Conservation (phyloP, 2,888 invertebrate genomes). For the Eupeodes luniger region DNA sequence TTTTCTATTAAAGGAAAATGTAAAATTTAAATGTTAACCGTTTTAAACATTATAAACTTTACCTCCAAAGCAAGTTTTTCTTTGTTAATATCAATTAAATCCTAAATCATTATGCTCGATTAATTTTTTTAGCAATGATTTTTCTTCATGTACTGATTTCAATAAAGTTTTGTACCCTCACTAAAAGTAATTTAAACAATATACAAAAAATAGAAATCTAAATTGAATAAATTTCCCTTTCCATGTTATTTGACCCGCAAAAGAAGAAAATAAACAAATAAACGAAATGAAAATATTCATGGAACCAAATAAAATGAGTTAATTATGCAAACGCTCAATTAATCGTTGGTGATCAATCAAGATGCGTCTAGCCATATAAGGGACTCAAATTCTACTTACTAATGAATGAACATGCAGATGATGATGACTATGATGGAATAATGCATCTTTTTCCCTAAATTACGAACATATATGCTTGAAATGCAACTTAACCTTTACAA, state of each 20-base stretch:
- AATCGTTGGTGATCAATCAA: constrained; percentile 67
- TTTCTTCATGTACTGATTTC: neutral
- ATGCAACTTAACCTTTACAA: constrained; percentile 38
- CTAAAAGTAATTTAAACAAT: neutral
- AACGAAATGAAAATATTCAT: constrained; percentile 52
- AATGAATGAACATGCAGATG: constrained; percentile 20
- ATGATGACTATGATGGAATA: neutral
- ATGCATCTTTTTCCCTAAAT: constrained; percentile 49
- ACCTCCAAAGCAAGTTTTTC: neutral
- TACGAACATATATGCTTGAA: constrained; percentile 23
- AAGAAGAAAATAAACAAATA: constrained; percentile 5
- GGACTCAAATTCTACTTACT: constrained; percentile 7
- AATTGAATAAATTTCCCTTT: constrained; percentile 20
- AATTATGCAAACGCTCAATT: constrained; percentile 74
- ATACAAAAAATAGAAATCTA: neutral
- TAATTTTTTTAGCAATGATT: constrained; percentile 6
- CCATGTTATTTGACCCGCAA: constrained; percentile 1
- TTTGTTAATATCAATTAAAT: constrained; percentile 5
- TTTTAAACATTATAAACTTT: neutral
- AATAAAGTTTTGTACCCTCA: neutral
- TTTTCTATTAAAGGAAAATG: neutral
- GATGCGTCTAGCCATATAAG: constrained; percentile 30
- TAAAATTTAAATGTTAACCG: neutral
- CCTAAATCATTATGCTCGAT: constrained; percentile 38
- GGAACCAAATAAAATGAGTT: constrained; percentile 66